phyloP scores from a whole-genome alignment of 1,140 invertebrate genomes.

The Psilanteris sp. region DNA sequence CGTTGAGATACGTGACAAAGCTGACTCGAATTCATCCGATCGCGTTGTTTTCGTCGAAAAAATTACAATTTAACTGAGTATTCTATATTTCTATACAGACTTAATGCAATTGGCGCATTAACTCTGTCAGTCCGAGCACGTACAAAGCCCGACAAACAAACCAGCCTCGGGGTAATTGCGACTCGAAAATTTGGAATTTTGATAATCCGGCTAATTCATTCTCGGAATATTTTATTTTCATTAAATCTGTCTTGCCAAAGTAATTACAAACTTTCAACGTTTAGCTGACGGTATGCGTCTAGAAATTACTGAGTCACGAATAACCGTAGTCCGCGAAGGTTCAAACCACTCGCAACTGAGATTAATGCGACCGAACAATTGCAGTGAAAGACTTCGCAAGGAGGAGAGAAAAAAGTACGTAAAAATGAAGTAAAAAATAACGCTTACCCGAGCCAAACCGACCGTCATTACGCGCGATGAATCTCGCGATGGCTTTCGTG shows the following conservation, averaged over 20 bases:
- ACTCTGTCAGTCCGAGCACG: no score
- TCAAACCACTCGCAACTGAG: constrained; percentile 63
- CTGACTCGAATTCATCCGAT: no score
- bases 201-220: constrained; percentile 48
- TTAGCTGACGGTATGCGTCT: constrained; percentile 62
- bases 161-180: no score
- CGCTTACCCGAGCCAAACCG: constrained; percentile 62
- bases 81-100: no score
- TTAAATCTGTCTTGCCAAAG: constrained; percentile 60
- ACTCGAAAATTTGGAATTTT: constrained; percentile 52
- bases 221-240: constrained; percentile 61
- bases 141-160: no score
- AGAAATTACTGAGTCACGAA: constrained; percentile 65
- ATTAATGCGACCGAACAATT: constrained; percentile 65
- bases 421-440: constrained; percentile 62
- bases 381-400: constrained; percentile 51
- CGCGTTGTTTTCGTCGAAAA: no score
- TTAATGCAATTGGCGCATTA: no score
- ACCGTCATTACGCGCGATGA: constrained; percentile 68
- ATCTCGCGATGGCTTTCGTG: constrained; percentile 66
- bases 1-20: no score
- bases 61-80: no score
- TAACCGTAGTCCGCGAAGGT: constrained; percentile 59
- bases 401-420: constrained; percentile 59
- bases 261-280: constrained; percentile 63